A percentile compares a stretch with the other conserved stretches of the same genome.
These are phyloP conservation scores for Cryptotis parvus DNA, from an alignment of 2,113 vertebrate genomes.

Conservation along the genomic window DNA sequence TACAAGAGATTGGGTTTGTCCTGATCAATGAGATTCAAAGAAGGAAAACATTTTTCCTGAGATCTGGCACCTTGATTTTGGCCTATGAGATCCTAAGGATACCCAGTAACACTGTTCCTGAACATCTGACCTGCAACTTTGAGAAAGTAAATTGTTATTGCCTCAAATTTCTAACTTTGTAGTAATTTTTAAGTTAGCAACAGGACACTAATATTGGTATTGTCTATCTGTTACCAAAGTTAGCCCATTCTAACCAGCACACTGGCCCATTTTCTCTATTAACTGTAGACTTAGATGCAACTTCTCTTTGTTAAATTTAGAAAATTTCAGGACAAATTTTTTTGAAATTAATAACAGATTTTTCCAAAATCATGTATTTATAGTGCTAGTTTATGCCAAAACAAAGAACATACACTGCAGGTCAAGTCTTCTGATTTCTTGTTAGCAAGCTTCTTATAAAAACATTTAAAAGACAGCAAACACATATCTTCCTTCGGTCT, in stretches of 20 bases:
- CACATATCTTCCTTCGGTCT: background rate
- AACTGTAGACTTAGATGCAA: background rate
- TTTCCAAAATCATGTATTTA: background rate
- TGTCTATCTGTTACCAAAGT: background rate
- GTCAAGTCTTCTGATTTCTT: constrained; percentile 20
- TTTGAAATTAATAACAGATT: constrained; percentile 3
- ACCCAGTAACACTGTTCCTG: background rate
- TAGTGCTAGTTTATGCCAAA: background rate
- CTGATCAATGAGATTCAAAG: background rate
- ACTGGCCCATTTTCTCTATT: background rate
- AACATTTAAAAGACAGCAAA: background rate
- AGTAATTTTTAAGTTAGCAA: background rate
- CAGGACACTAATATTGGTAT: background rate
- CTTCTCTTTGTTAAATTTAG: background rate
- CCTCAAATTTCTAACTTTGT: background rate
- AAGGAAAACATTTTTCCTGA: background rate
- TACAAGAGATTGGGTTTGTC: background rate
- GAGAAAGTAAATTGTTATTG: background rate
- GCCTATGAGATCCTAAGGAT: background rate
- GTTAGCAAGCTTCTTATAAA: background rate
- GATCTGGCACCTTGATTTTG: background rate
- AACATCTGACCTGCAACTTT: background rate
- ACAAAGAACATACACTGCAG: background rate
- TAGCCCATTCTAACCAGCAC: background rate
- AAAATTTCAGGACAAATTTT: constrained; percentile 6